phyloP scores from a whole-genome alignment of 2,888 invertebrate species.

The Syrista parreyssii region DNA sequence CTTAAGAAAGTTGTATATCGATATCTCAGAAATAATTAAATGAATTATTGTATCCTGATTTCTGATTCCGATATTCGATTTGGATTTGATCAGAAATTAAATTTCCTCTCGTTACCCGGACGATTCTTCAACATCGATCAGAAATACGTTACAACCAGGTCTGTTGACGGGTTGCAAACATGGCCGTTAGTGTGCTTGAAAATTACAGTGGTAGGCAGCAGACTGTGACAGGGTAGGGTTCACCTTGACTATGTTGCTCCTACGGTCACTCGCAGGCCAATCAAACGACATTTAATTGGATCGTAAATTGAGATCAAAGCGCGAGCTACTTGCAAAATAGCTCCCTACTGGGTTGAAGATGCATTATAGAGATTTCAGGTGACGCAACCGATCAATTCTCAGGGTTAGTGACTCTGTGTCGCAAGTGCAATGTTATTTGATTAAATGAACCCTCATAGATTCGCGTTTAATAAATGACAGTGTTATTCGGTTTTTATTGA shows the following conservation, averaged over 20 bases:
- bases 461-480: background rate
- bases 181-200: background rate
- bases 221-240: slow-evolving; percentile 14
- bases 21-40: background rate
- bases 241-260: slow-evolving; percentile 6
- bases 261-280: slow-evolving; percentile 30
- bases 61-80: background rate
- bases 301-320: slow-evolving; percentile 37
- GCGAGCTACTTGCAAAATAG: slow-evolving; percentile 27
- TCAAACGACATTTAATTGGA: slow-evolving; percentile 39
- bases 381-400: background rate
- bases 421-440: background rate
- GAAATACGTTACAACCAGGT: background rate
- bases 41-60: background rate
- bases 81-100: background rate
- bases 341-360: slow-evolving; percentile 27
- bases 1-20: background rate
- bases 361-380: background rate
- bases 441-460: background rate
- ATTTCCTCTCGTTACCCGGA: background rate
- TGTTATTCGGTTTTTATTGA: background rate
- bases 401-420: background rate
- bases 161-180: background rate
- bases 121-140: background rate
- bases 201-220: background rate